These are phyloP conservation scores for Oligia strigilis DNA, from an alignment of 2,888 invertebrate genomes.

Conservation along the genomic window DNA sequence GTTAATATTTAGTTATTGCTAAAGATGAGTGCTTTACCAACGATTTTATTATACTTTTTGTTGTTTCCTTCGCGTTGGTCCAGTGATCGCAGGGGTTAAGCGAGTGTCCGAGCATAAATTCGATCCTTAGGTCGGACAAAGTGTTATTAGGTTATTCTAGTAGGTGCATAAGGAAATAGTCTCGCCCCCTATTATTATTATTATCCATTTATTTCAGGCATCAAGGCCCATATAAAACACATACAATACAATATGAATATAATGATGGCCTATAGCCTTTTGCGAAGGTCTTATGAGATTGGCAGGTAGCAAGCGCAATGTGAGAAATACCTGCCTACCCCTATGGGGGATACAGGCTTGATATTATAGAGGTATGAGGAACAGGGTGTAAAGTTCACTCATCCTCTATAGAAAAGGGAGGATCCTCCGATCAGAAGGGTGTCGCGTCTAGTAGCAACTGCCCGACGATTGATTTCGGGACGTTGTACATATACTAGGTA, in stretches of 20 bases:
- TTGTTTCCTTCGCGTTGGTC: background rate
- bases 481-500: background rate
- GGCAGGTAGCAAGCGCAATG: background rate
- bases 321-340: background rate
- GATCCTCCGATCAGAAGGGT: background rate
- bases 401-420: background rate
- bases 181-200: background rate
- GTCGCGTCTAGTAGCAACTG: background rate
- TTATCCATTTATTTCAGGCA: too few relatives aligned
- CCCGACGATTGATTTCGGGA: background rate
- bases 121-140: background rate
- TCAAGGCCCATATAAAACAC: too few relatives aligned
- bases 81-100: background rate
- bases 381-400: background rate
- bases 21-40: background rate
- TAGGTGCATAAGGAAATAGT: background rate
- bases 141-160: background rate
- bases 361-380: background rate
- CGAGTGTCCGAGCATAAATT: background rate
- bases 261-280: too few relatives aligned
- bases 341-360: too few relatives aligned
- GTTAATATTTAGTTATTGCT: background rate
- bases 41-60: background rate
- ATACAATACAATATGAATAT: too few relatives aligned
- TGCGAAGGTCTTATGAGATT: background rate